Base-by-base conservation (phyloP, 2,113 vertebrate genomes). In the Lota lota region DNA sequence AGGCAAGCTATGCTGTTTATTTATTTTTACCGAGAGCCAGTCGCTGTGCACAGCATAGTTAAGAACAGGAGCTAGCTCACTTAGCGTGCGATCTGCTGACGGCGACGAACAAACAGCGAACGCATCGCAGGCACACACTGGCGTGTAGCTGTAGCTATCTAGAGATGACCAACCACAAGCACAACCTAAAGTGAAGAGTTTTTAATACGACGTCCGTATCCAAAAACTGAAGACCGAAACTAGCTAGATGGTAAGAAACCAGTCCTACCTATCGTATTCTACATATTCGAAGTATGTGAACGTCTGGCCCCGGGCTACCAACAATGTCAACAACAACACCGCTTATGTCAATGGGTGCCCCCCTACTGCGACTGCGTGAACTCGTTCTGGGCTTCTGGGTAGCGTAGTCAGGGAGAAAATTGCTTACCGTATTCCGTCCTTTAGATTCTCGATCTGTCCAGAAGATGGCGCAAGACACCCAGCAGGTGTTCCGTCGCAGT, bases 261-360 rank as follows among this genome's bases (percentile, higher is more conserved):
- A 1, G 18, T 21, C 15, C 17, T 22, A 15, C 19, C 17, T 0
- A 63, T 40, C 63, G 19, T 21, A 7, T 5, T 69, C 86, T 86
- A 88, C 85, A 89, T 89, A 66, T 72, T 84, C 73, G 80, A 33
- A 6, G 28, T 33, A 33, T 33, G 28, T 33, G 28, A 33, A 33
- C 28, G 28, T 33, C 28, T 33, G 28, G 28, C 28, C 28, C 28
- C 40, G 10, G 28, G 40, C 12, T 47, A 47, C 12, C 2, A 1
- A 47, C 40, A 47, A 47, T 8, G 6, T 3, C 7, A 47, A 10
- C 28, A 33, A 47, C 40, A 47, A 47, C 40, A 14, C 28, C 40
- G 40, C 40, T 47, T 1, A 47, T 8, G 40, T 47, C 40, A 47
- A 0, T 0, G 28, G 28, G 28, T 33, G 28, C 0, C 28, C 28